Percentiles rank a stretch among this genome's conserved stretches.
These are phyloP conservation scores for Hylyphantes graminicola DNA, from an alignment of 1,140 invertebrate genomes.

Conservation along the genomic window DNA sequence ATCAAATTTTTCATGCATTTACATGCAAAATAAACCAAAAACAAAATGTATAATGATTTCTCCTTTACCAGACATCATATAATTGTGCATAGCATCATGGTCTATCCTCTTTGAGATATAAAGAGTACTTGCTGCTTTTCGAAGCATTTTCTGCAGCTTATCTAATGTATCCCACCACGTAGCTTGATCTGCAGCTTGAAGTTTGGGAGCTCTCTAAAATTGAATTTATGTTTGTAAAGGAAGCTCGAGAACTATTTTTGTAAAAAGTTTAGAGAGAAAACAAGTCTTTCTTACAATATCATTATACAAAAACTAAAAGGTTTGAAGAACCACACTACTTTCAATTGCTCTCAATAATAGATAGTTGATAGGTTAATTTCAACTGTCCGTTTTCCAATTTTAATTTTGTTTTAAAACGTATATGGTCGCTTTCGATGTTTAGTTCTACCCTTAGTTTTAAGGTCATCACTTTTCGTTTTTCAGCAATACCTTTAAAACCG, in stretches of 20 bases:
- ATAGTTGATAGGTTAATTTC: not conserved
- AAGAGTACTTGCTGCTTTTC: conserved; percentile 89
- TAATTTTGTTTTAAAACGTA: too few species aligned
- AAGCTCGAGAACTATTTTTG: not conserved
- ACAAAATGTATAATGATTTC: conserved; percentile 62
- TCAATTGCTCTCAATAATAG: not conserved
- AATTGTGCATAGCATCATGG: conserved; percentile 95
- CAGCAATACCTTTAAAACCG: too few species aligned
- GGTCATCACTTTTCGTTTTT: too few species aligned
- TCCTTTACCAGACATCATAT: conserved; percentile 93
- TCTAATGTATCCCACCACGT: conserved; percentile 97
- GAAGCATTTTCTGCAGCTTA: conserved; percentile 93
- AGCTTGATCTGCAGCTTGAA: conserved; percentile 95
- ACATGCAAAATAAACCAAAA: not conserved
- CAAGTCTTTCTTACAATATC: too few species aligned
- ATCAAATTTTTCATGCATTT: not conserved
- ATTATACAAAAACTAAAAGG: too few species aligned
- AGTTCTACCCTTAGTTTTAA: too few species aligned
- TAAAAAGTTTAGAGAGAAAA: not conserved
- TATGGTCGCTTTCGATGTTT: too few species aligned
- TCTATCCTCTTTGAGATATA: conserved; percentile 87
- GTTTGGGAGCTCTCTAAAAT: conserved; percentile 80
- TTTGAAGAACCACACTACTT: too few species aligned
- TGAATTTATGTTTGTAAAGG: not conserved
- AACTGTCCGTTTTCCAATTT: too few species aligned